Evolutionary conservation across 2,113 vertebrate species (phyloP).

Genomic region (Cisticola juncidis): DNA sequence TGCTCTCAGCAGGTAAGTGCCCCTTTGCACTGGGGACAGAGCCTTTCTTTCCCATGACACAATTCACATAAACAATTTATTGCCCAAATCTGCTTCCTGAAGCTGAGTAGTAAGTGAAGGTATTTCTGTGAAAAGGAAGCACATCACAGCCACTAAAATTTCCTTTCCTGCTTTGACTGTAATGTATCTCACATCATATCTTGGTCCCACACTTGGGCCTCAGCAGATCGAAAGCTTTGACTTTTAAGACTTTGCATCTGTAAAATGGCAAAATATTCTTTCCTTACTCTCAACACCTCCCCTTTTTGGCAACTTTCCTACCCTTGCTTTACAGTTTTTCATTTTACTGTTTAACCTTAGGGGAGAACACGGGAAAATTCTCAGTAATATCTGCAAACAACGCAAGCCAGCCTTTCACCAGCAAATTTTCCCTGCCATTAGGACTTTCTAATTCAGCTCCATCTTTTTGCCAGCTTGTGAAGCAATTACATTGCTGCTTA

Average conservation of each 20-base stretch:
- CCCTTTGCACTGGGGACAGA: background rate
- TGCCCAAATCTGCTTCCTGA: background rate
- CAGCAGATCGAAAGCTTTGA: background rate
- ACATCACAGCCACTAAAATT: background rate
- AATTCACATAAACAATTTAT: background rate
- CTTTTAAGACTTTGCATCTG: slow-evolving; percentile 11
- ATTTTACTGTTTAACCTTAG: slow-evolving; percentile 14
- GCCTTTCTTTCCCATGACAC: background rate
- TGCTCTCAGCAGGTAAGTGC: background rate
- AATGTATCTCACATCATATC: background rate
- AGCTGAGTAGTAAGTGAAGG: background rate
- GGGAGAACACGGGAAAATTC: background rate
- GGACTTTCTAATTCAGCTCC: slow-evolving; percentile 39
- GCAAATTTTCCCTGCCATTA: slow-evolving; percentile 35
- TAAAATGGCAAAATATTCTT: background rate
- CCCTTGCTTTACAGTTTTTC: slow-evolving; percentile 28
- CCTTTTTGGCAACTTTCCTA: slow-evolving; percentile 46
- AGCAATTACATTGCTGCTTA: slow-evolving; percentile 16
- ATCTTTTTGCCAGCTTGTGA: slow-evolving; percentile 41
- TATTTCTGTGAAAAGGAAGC: background rate
- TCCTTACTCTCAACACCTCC: slow-evolving; percentile 6
- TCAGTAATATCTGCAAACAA: slow-evolving; percentile 32
- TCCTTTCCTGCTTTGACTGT: background rate
- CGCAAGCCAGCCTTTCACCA: background rate
- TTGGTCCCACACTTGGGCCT: background rate